These are phyloP conservation scores for Cyclopterus lumpus DNA, from an alignment of 2,797 vertebrate species.

Conservation along the genomic window DNA sequence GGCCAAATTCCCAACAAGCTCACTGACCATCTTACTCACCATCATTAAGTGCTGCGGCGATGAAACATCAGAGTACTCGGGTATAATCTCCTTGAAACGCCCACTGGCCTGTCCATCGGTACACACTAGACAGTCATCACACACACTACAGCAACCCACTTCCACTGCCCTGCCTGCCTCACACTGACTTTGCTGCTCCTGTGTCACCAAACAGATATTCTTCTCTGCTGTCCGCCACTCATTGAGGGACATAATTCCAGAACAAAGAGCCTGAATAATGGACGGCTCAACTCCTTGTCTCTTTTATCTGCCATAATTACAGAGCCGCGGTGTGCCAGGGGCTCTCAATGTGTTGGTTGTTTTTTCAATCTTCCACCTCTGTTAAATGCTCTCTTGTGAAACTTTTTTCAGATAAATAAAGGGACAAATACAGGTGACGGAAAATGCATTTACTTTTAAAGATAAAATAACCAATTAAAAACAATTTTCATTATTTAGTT, in stretches of 20 bases:
- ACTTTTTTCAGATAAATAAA: conserved; percentile 7
- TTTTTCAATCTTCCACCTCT: conserved; percentile 61
- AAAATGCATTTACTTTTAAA: background rate
- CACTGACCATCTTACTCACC: conserved; percentile 32
- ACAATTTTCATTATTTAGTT: background rate
- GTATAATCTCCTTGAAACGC: conserved; percentile 72
- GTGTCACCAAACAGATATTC: conserved; percentile 52
- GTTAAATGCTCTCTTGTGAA: conserved; percentile 27
- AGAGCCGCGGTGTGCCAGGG: background rate
- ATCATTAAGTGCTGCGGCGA: conserved; percentile 41
- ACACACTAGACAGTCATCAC: conserved; percentile 68
- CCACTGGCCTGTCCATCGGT: conserved; percentile 62
- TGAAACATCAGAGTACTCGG: conserved; percentile 55
- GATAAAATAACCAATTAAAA: background rate
- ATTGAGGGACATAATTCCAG: conserved; percentile 28
- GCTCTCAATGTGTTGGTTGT: conserved; percentile 16
- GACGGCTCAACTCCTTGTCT: conserved; percentile 21
- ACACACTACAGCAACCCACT: conserved; percentile 63
- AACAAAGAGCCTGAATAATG: conserved; percentile 46
- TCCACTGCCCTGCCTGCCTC: conserved; percentile 48
- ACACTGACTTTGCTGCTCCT: conserved; percentile 41
- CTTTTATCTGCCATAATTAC: conserved; percentile 53
- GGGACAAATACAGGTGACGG: background rate
- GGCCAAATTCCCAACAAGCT: conserved; percentile 16
- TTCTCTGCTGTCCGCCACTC: conserved; percentile 60